Conservation (phyloP, 1,140 invertebrate species). For the Ceratosolen solmsi region DNA sequence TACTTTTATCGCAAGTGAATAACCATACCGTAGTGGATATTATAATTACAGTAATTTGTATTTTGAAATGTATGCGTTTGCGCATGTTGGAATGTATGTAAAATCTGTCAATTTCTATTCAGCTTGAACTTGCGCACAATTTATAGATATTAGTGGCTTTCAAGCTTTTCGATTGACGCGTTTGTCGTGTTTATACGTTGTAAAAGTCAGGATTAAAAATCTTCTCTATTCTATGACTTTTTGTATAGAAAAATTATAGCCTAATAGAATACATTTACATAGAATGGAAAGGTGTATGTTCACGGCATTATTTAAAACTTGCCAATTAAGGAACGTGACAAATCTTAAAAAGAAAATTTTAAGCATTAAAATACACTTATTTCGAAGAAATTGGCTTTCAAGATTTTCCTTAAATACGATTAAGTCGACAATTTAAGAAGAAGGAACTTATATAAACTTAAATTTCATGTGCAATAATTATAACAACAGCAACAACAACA, state of each 20-base stretch:
- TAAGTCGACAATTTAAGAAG: too few species aligned
- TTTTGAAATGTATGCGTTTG: neutral
- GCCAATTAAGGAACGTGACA: neutral
- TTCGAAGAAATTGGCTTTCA: too few species aligned
- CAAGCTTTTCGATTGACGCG: neutral
- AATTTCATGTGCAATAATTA: too few species aligned
- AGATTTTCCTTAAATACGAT: too few species aligned
- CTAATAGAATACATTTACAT: constrained; percentile 9
- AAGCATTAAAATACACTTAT: neutral
- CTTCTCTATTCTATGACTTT: neutral
- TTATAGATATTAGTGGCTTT: neutral
- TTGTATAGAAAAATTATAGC: neutral
- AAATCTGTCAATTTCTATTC: neutral
- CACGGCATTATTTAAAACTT: neutral
- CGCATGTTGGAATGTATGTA: neutral
- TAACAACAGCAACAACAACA: too few species aligned
- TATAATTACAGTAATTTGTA: neutral
- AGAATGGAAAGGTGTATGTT: neutral
- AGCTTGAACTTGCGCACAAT: neutral
- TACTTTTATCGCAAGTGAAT: neutral
- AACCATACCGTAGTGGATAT: neutral
- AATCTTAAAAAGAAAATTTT: neutral
- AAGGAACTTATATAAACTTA: too few species aligned
- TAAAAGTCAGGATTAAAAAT: neutral
- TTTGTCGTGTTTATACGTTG: neutral